Evolutionary conservation across 2,888 invertebrate species (phyloP), one percentile per base, ranked within the genome.

Genomic region (Dryocosmus kuriphilus): DNA sequence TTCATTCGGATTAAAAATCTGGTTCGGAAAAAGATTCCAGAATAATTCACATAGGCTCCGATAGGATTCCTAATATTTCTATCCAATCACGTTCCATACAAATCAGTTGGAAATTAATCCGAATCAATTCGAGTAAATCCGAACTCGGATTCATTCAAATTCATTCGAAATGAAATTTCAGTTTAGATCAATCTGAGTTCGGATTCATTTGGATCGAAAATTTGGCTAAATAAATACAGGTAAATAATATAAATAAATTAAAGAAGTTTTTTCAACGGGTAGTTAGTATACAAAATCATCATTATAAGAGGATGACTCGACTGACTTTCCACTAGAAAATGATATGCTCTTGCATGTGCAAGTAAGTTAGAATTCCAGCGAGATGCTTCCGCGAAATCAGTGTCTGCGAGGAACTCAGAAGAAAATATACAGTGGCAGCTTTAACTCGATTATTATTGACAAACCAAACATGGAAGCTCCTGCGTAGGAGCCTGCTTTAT

Each of bases 351-450:
- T 71, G 67, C 46, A 71, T 71, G 46, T 51, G 67, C 67, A 71
- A 71, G 27, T 67, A 41, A 67, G 46, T 27, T 4, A 51, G 24
- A 71, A 71, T 71, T 71, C 71, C 71, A 30, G 46, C 11, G 30
- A 71, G 51, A 46, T 71, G 46, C 71, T 71, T 71, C 71, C 46
- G 46, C 30, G 71, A 71, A 71, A 51, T 51, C 71, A 71, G n/a
- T 71, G 71, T 57, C 38, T 51, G 27, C 51, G 57, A 74, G 79
- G 4, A 80, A 83, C 76, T 73, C 19, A 51, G 35, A 77, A 32
- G 81, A 84, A 86, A 85, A 85, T 85, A 84, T 80, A 86, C 85
- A 85, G 30, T 22, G 11, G 38, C 79, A 78, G 77, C 79, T 80
- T 82, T 77, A 82, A 79, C 76, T 79, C 77, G 77, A 63, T 82